phyloP scores from a whole-genome alignment of 2,888 invertebrate genomes.

The Drosophila mimetica region DNA sequence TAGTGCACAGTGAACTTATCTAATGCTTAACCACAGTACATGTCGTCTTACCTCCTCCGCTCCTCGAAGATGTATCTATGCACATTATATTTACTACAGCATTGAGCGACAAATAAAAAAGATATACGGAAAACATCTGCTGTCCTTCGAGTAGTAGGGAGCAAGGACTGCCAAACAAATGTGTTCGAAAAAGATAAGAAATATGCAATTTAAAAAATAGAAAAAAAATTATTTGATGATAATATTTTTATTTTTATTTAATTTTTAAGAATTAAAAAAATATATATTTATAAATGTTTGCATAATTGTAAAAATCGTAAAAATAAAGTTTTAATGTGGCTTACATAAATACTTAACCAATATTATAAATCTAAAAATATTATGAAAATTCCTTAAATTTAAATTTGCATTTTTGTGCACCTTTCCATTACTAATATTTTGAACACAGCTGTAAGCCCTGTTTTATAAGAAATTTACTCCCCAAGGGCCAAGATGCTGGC shows the following conservation, averaged over 20 bases:
- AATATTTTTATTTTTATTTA: too few species aligned
- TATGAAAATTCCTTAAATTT: too few species aligned
- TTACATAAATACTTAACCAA: too few species aligned
- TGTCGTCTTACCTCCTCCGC: constrained; percentile 20
- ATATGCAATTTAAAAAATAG: not conserved
- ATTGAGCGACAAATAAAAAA: constrained; percentile 58
- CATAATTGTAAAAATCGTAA: too few species aligned
- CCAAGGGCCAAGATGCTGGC: constrained; percentile 39
- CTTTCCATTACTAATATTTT: not conserved
- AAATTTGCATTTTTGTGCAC: too few species aligned
- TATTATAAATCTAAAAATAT: too few species aligned
- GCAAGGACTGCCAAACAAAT: not conserved
- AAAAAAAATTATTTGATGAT: not conserved
- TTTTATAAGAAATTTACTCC: constrained; percentile 62
- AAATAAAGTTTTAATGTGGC: too few species aligned
- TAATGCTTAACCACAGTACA: constrained; percentile 24
- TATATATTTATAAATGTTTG: too few species aligned
- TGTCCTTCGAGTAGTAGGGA: constrained; percentile 64
- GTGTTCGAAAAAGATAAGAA: not conserved
- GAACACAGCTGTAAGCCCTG: constrained; percentile 9
- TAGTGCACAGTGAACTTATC: constrained; percentile 20
- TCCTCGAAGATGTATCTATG: constrained; percentile 50
- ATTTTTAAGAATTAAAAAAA: not conserved
- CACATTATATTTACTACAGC: constrained; percentile 64
- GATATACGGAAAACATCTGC: constrained; percentile 55